Base-by-base conservation (phyloP, 2,888 invertebrate species). In the Clistopyga incitator region DNA sequence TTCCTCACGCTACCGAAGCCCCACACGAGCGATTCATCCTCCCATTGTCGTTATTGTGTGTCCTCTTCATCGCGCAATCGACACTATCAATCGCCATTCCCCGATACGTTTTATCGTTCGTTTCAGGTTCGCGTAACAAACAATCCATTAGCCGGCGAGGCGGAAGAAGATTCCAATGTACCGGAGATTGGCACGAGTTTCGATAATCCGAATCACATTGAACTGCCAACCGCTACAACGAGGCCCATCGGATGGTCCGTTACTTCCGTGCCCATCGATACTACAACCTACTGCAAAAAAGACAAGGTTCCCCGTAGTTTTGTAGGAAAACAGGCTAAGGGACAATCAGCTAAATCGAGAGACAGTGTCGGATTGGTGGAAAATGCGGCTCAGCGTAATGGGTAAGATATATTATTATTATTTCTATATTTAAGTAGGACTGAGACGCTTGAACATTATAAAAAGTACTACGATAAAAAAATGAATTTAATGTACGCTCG, bases 191-290 rank as follows among this genome's bases (percentile, higher is more conserved):
- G 95, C 74, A 96, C 96, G 81, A 96, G 96, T 87, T 97, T 97
- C 92, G 96, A 97, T 91, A 96, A 96, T 93, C 96, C 96, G 0
- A 96, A 95, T 90, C 96, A 96, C 85, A 95, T 96, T 85, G 96
- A 96, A 89, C 92, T 96, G 82, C 96, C 96, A 0, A 95, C 95
- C 2, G 85, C 89, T 29, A 89, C 88, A 93, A 85, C 88, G 93
- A 85, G 93, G 88, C 88, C 87, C 84, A 88, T 67, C 85, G 88
- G 87, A 72, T 82, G 56, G 85, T 85, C 89, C 86, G 88, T 88
- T 88, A 92, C 87, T 88, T 92, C 90, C 15, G 90, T 88, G 20
- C 88, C 90, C 38, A 95, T 96, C 68, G 96, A 97, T 89, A 95
- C 95, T 3, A 95, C 96, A 18, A 97, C 97, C 4, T 97, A 96